Percentiles rank a stretch among this genome's conserved stretches.
Evolutionary conservation across 2,888 invertebrate species (phyloP).

Genomic region (Adelphocoris suturalis): DNA sequence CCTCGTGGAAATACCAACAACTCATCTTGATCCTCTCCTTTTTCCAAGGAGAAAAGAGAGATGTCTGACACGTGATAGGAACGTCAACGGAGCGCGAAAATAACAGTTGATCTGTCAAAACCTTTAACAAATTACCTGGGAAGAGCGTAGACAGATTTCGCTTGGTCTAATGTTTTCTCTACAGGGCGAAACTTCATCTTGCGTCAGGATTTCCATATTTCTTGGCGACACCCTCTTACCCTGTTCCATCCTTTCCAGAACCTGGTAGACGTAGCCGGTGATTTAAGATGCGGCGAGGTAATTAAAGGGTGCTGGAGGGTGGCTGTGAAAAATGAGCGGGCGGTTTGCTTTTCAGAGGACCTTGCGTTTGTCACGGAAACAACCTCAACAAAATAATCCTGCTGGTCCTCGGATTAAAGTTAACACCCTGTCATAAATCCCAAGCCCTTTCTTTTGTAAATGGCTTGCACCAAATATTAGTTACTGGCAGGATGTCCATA

Average conservation of each 20-base stretch:
- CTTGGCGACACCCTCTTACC: neutral
- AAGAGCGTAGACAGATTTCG: neutral
- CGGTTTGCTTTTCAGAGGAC: neutral
- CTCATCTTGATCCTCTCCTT: neutral
- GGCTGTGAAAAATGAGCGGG: constrained; percentile 13
- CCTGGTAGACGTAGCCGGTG: neutral
- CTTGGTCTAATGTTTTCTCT: constrained; percentile 16
- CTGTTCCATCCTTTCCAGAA: neutral
- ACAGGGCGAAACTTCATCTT: constrained; percentile 4
- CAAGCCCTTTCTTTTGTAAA: too few relatives aligned
- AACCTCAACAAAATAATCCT: constrained; percentile 1
- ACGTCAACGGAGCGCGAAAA: neutral
- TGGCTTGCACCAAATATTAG: too few relatives aligned
- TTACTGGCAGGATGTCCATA: too few relatives aligned
- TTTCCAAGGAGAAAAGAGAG: neutral
- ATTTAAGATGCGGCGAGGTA: neutral
- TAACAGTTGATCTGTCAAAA: constrained; percentile 13
- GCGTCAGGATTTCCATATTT: constrained; percentile 16
- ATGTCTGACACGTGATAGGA: neutral
- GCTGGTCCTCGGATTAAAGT: neutral
- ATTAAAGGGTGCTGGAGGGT: neutral
- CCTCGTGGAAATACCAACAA: neutral
- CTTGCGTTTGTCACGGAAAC: neutral
- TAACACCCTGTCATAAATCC: neutral
- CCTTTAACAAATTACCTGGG: constrained; percentile 11